Conservation (phyloP, 2,113 vertebrate species). For the Colinus virginianus region DNA sequence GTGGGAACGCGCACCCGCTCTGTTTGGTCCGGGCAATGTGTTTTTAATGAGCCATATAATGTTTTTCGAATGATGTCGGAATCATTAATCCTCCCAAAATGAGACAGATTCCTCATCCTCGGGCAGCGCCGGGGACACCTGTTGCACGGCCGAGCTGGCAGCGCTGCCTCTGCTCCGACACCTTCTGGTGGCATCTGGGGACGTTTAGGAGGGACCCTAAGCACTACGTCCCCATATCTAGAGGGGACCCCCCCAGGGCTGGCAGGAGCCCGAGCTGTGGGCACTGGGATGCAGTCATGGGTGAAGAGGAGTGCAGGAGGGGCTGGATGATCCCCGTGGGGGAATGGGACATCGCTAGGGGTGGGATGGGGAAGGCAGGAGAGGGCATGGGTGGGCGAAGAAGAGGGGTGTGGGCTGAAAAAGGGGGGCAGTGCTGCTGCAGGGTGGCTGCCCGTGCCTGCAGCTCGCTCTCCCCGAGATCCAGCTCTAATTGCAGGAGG, state of each 20-base stretch:
- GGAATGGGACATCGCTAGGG: background rate
- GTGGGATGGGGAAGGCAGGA: accelerated
- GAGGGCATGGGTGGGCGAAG: background rate
- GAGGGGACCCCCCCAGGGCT: accelerated
- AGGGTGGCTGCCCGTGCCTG: accelerated
- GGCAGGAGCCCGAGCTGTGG: accelerated
- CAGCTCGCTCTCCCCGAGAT: background rate
- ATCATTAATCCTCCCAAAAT: conserved; percentile 64
- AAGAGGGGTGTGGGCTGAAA: accelerated
- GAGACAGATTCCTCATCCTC: conserved; percentile 47
- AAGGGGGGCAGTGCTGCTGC: background rate
- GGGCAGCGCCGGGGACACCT: background rate
- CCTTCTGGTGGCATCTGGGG: background rate
- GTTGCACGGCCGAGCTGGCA: background rate
- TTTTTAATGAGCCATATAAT: conserved; percentile 59
- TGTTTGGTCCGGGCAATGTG: conserved; percentile 48
- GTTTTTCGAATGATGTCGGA: conserved; percentile 30
- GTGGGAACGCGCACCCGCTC: background rate
- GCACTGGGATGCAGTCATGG: accelerated
- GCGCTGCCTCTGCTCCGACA: background rate
- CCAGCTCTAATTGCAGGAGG: background rate
- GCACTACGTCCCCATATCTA: accelerated
- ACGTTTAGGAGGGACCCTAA: background rate
- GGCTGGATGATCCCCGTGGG: accelerated
- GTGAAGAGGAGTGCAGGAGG: background rate